These are phyloP conservation scores for Seira ritae DNA, from an alignment of 2,888 invertebrate species.

Conservation along the genomic window DNA sequence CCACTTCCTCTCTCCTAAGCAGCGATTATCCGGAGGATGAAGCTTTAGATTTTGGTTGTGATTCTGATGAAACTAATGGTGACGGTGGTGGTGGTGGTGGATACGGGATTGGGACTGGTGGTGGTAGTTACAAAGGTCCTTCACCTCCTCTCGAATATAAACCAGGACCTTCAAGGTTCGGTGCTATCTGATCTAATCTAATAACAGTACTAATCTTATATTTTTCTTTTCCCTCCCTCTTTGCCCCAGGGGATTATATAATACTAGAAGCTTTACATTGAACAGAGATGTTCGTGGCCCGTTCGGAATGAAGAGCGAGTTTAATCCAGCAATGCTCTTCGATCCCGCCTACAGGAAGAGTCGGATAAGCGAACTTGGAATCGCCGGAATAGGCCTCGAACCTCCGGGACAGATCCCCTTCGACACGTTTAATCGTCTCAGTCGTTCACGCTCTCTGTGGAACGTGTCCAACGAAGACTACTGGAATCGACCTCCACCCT, in stretches of 20 bases:
- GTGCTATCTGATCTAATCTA: not conserved
- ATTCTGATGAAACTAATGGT: slow-evolving; percentile 10
- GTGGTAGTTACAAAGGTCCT: no score
- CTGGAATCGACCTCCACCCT: slow-evolving; percentile 73
- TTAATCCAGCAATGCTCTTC: slow-evolving; percentile 69
- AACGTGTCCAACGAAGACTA: slow-evolving; percentile 72
- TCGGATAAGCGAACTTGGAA: slow-evolving; percentile 71
- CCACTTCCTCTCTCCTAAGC: no score
- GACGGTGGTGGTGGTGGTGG: slow-evolving; percentile 31
- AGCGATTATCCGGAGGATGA: no score
- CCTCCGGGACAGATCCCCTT: slow-evolving; percentile 66
- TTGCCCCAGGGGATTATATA: slow-evolving; percentile 58
- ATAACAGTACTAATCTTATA: not conserved
- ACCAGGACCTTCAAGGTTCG: not conserved
- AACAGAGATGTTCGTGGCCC: slow-evolving; percentile 58
- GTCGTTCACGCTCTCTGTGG: slow-evolving; percentile 69
- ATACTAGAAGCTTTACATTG: slow-evolving; percentile 67
- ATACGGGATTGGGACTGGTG: slow-evolving; percentile 21
- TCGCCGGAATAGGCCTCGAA: slow-evolving; percentile 71
- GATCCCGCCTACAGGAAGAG: slow-evolving; percentile 70
- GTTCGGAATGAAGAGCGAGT: slow-evolving; percentile 68
- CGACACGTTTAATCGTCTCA: slow-evolving; percentile 56
- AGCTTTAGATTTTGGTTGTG: slow-evolving; percentile 1
- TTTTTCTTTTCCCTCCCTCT: not conserved
- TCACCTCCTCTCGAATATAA: no score